Evolutionary conservation across 2,888 invertebrate genomes (phyloP), one percentile per base, ranked within the genome.

Genomic region (Chromoteleia sp.): DNA sequence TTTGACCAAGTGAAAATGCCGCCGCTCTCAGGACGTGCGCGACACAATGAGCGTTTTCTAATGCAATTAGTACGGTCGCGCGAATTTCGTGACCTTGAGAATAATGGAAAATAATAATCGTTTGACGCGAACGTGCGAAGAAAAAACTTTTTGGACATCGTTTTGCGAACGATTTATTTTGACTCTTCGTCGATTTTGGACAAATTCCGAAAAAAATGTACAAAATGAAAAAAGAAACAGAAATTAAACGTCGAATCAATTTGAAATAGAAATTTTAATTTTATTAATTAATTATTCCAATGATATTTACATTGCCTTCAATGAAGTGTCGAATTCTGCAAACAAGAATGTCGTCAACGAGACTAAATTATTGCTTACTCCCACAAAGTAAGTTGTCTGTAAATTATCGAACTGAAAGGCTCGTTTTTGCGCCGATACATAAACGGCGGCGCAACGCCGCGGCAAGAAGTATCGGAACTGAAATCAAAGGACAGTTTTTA

Each of bases 1-100:
- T 91, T 91, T 91, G 90, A 87, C 87, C 91, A 91, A 91, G 90
- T 91, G 91, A 90, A 91, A 90, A 91, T 87, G 88, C 84, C 86
- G 85, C 85, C 85, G 78, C 85, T 85, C 82, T 82, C 83, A 25
- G 71, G 79, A 73, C 59, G 65, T 58, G 54, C 36, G 52, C 68
- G 61, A 68, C 73, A 63, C 74, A 63, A 80, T 68, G 70, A 50
- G 82, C 85, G 89, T 89, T 89, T 88, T 89, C 89, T 87, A 88
- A 90, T 88, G 86, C 88, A 89, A 91, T 90, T 90, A 90, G 89
- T 85, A 83, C 56, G 74, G 76, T 30, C 82, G 74, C 85, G 89
- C 86, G 88, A 89, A 89, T 87, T 85, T 85, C 71, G 50, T 59
- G 84, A 84, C 86, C 86, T 86, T 84, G 82, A 39, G 43, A 48